Percentiles rank a stretch among this genome's conserved stretches.
phyloP scores from a whole-genome alignment of 35 echinoderm and acorn worm species.

The Apostichopus parvimensis region DNA sequence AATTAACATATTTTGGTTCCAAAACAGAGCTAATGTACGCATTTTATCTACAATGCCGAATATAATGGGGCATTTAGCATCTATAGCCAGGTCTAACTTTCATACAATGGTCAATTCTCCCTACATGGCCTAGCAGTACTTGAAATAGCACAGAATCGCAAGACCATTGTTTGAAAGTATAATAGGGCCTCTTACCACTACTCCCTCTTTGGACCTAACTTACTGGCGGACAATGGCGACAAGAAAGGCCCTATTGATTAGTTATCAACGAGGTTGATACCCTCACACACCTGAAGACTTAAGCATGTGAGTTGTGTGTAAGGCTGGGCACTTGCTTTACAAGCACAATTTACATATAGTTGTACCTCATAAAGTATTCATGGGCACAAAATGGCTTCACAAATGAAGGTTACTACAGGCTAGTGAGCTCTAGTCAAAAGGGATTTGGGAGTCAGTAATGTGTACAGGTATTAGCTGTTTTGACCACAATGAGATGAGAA shows the following conservation, averaged over 20 bases:
- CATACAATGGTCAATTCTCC: constrained; percentile 7
- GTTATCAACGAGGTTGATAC: constrained; percentile 20
- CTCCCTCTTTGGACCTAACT: neutral
- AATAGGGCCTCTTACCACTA: constrained; percentile 3
- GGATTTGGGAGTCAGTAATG: neutral
- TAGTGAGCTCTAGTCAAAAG: neutral
- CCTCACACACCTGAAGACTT: constrained; percentile 24
- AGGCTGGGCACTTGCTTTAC: neutral
- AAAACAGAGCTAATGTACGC: too few relatives aligned
- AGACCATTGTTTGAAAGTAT: constrained; percentile 3
- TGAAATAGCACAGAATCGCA: neutral
- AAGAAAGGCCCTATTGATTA: constrained; percentile 35
- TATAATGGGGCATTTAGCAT: too few relatives aligned
- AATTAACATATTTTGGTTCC: too few relatives aligned
- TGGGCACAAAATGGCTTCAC: neutral
- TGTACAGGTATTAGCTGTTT: neutral
- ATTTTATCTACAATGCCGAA: too few relatives aligned
- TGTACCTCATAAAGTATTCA: constrained; percentile 39
- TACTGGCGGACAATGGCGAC: constrained; percentile 10
- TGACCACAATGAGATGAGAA: neutral
- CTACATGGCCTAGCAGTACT: neutral
- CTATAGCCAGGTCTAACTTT: too few relatives aligned
- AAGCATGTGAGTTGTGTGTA: neutral
- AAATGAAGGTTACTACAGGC: neutral
- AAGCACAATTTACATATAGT: constrained; percentile 26